phyloP scores from a whole-genome alignment of 2,113 vertebrate genomes.

The Petromus typicus region DNA sequence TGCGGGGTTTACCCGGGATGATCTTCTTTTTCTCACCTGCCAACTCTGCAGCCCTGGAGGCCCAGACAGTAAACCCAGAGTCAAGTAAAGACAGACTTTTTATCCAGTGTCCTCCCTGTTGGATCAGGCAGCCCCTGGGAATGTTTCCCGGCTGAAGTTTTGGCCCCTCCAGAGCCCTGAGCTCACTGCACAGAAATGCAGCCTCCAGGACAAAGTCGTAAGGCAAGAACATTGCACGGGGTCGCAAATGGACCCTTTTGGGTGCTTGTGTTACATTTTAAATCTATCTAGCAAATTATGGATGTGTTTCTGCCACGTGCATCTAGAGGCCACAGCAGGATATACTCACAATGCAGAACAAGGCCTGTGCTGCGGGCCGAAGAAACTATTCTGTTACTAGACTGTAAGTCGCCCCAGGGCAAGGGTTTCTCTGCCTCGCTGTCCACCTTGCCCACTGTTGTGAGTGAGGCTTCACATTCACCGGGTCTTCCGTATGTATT shows the following conservation, averaged over 20 bases:
- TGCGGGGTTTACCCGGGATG: not conserved
- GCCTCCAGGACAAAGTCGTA: not conserved
- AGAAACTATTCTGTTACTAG: not conserved
- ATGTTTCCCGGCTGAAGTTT: not conserved
- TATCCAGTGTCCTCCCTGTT: not conserved
- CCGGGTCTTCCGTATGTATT: not conserved
- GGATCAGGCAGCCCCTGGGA: not conserved
- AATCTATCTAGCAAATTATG: not conserved
- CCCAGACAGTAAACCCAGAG: not conserved
- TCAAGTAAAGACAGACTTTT: not conserved
- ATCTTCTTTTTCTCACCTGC: not conserved
- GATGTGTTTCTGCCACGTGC: not conserved
- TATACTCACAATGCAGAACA: not conserved
- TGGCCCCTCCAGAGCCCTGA: conserved; percentile 1
- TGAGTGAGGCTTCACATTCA: not conserved
- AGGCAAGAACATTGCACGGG: not conserved
- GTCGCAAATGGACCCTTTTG: not conserved
- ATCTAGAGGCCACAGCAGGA: not conserved
- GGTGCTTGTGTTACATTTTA: not conserved
- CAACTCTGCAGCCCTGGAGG: not conserved
- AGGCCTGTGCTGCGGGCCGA: not conserved
- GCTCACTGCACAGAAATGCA: not conserved
- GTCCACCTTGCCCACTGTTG: not conserved
- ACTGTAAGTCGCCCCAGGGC: not conserved
- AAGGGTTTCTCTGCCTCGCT: not conserved